Base-by-base conservation (phyloP, 2,888 invertebrate genomes). In the Helicoverpa assulta region DNA sequence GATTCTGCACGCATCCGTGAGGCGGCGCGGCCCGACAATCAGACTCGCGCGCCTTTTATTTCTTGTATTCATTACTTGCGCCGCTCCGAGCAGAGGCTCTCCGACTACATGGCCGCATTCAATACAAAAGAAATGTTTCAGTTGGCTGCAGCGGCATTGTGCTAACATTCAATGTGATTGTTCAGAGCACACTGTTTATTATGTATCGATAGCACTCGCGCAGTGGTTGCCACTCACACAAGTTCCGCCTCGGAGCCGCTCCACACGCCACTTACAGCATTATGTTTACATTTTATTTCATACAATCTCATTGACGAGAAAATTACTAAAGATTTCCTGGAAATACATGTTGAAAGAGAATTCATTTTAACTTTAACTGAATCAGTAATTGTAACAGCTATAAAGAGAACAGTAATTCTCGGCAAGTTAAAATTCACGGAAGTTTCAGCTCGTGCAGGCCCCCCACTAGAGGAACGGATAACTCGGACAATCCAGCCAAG, bases 1-100 rank as follows among this genome's bases (percentile, higher is more conserved):
- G 40, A 67, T 75, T 75, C 62, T 14, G 60, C 47, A 12, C 60
- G 67, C 72, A 63, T 12, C 37, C 50, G 16, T 26, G 54, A 7
- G 10, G 67, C 60, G 26, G 33, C 43, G 21, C 21, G 43, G 54
- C 52, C 61, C 33, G 56, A 69, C 69, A 69, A 78, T 73, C 67
- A 62, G 63, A 66, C 55, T 56, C 60, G 58, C 72, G 47, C 50
- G 66, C 33, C 65, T 77, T 69, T 74, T 77, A 65, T 80, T 71
- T 74, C 57, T 69, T 65, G 54, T 62, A 67, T 80, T 74, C 64
- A 74, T 74, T 67, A 67, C 56, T 26, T 26, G 61, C 29, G 26
- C 14, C 21, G 16, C 6, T 26, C 29, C 61, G 54, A 52, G 43
- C 26, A 51, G 37, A 57, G 55, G 57, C 26, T 51, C 37, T 8